Evolutionary conservation across 1,140 invertebrate genomes (phyloP).

Genomic region (Phymastichus coffea): DNA sequence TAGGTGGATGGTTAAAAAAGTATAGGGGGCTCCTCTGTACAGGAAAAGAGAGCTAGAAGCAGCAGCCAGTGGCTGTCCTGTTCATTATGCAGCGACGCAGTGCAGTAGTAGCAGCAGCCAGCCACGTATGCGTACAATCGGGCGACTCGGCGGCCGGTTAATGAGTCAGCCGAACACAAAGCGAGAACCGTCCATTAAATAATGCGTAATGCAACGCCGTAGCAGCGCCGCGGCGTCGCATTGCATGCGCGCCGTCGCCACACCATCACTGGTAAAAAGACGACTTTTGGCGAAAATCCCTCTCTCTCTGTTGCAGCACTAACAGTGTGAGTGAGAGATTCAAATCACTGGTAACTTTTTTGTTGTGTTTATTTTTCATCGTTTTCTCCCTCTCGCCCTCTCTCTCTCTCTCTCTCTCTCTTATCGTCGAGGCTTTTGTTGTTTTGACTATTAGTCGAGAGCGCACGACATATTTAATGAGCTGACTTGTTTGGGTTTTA

Average conservation of each 20-base stretch:
- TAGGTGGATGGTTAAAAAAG: background rate
- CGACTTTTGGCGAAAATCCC: conserved; percentile 16
- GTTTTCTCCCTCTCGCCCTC: background rate
- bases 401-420: background rate
- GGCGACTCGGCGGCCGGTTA: conserved; percentile 35
- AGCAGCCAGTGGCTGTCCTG: conserved; percentile 40
- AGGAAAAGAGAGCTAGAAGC: conserved; percentile 23
- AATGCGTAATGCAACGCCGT: conserved; percentile 49
- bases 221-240: conserved; percentile 12
- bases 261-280: background rate
- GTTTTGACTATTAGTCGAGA: background rate
- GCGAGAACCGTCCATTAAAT: conserved; percentile 54
- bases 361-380: background rate
- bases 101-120: background rate
- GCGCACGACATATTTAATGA: background rate
- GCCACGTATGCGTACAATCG: conserved; percentile 16
- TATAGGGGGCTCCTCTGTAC: background rate
- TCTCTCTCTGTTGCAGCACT: background rate
- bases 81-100: conserved; percentile 51
- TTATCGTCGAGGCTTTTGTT: background rate
- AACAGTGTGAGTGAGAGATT: background rate
- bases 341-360: background rate
- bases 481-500: background rate
- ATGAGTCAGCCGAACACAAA: conserved; percentile 52
- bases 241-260: background rate